phyloP scores from a whole-genome alignment of 2,113 vertebrate genomes.

The Hydropotes inermis region DNA sequence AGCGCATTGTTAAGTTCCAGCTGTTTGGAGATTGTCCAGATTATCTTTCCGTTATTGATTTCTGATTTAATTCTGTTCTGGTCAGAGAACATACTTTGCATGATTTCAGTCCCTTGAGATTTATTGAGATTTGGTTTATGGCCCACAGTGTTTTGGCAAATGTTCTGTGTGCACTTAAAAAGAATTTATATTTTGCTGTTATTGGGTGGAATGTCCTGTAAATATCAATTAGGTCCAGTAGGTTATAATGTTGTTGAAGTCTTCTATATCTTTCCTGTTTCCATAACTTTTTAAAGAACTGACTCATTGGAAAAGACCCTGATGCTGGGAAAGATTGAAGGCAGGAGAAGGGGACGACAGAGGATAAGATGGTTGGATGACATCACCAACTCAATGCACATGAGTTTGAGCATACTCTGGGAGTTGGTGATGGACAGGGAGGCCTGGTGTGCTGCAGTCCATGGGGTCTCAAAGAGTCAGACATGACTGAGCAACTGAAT shows the following conservation, averaged over 20 bases:
- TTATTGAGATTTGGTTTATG: conserved; percentile 40
- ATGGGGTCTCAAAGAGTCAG: not conserved
- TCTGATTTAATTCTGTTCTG: not conserved
- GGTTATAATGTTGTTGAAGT: not conserved
- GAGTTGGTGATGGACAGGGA: not conserved
- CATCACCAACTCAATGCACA: rapidly evolving
- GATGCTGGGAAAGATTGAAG: not conserved
- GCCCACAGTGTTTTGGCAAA: conserved; percentile 14
- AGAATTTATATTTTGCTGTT: not conserved
- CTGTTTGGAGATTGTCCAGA: not conserved
- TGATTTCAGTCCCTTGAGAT: conserved; percentile 41
- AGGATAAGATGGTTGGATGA: not conserved
- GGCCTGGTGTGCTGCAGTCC: not conserved
- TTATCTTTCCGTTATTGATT: not conserved
- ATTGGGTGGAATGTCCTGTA: not conserved
- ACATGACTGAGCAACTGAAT: not conserved
- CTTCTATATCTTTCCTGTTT: not conserved
- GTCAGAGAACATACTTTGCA: conserved; percentile 20
- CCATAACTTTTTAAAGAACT: not conserved
- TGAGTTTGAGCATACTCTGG: not conserved
- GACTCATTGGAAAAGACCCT: not conserved
- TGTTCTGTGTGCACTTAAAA: not conserved
- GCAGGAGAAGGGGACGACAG: not conserved
- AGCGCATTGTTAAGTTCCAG: not conserved
- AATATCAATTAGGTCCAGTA: not conserved